Base-by-base conservation (phyloP, 2,113 vertebrate genomes). In the Hystrix brachyura region DNA sequence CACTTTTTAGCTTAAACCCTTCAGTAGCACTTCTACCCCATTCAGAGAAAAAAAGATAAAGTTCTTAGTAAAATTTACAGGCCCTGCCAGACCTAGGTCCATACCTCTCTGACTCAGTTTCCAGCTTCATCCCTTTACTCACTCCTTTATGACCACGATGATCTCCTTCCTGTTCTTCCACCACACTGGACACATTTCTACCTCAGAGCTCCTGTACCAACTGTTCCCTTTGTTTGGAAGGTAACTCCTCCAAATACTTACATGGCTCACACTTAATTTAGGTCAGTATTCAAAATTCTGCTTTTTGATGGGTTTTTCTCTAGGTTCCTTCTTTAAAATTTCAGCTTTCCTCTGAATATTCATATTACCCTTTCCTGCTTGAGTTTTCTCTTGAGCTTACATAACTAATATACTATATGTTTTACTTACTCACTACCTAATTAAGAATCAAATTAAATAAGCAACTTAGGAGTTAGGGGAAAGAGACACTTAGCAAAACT, bases 391-490 rank as follows among this genome's bases (percentile, higher is more conserved):
- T 1, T 64, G 80, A 91, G 32, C 14, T 86, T 10, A 4, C n/a
- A 51, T 51, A 87, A 38, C 17, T 83, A 94, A 87, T 23, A 80
- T 60, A 57, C 3, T 80, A 18, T 57, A 23, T 71, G 60, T 83
- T 87, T 94, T 90, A 79, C 38, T 83, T 78, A 83, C 19, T 15
- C 27, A 89, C 19, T 80, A 15, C 3, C 2, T 48, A 72, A 25
- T 71, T 72, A 79, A 38, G 34, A 87, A 7, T 17, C 48, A 78
- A 82, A 34, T 94, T 59, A 95, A 79, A 81, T 87, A 46, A 88
- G 23, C 62, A 96, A 55, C 7, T 74, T 88, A 25, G 5, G 34
- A 65, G 48, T 95, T 59, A 60, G 48, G 29, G 12, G 25, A 55
- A 86, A 12, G 32, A 13, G 2, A 91, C 10, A 87, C 38, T 62